phyloP scores from a whole-genome alignment of 2,113 vertebrate genomes.

The Varanus komodoensis region DNA sequence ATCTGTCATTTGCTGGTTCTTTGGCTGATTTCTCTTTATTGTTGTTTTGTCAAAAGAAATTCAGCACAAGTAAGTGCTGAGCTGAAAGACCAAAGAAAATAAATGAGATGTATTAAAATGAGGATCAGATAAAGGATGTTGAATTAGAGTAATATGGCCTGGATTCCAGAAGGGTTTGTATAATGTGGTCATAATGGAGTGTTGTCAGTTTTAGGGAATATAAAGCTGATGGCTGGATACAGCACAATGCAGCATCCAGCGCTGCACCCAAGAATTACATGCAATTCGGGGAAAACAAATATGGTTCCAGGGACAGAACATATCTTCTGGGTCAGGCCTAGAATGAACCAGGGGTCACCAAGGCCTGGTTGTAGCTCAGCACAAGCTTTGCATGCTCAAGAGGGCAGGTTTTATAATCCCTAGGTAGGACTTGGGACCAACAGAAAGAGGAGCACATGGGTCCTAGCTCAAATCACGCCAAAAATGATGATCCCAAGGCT shows the following conservation, averaged over 20 bases:
- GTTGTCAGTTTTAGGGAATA: background rate
- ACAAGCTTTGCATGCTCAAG: background rate
- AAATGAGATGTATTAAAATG: slow-evolving; percentile 27
- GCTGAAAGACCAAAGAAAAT: slow-evolving; percentile 9
- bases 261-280: background rate
- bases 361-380: background rate
- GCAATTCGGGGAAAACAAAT: background rate
- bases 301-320: background rate
- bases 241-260: background rate
- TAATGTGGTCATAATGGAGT: background rate
- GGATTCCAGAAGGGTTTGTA: background rate
- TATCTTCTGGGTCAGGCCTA: background rate
- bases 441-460: too few relatives aligned
- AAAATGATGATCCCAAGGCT: too few relatives aligned
- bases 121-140: slow-evolving; percentile 8
- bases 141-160: background rate
- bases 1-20: slow-evolving; percentile 13
- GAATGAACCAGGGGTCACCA: background rate
- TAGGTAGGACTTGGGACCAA: background rate
- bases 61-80: background rate
- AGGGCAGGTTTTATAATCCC: background rate
- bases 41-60: slow-evolving; percentile 13
- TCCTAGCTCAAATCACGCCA: too few relatives aligned
- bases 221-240: background rate
- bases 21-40: slow-evolving; percentile 4